Evolutionary conservation across 2,113 vertebrate species (phyloP).

Genomic region (Peromyscus polionotus): DNA sequence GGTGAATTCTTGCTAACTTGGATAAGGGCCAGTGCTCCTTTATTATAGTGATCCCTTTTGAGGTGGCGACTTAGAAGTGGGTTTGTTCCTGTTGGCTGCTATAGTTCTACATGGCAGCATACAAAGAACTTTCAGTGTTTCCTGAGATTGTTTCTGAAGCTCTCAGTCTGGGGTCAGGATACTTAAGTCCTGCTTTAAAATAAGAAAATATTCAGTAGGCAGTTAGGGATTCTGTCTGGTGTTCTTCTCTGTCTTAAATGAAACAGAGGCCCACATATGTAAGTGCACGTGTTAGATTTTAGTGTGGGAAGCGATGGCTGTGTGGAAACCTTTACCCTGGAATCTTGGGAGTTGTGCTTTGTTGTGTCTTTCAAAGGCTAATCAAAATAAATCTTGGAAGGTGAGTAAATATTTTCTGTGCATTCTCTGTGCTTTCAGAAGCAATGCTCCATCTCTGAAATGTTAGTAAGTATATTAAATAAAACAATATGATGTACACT

Average conservation of each 20-base stretch:
- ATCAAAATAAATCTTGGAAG: constrained; percentile 89
- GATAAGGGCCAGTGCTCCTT: neutral
- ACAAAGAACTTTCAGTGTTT: constrained; percentile 41
- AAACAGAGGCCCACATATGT: constrained; percentile 81
- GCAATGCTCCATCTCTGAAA: constrained; percentile 88
- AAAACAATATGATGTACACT: constrained; percentile 89
- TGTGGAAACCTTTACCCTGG: constrained; percentile 86
- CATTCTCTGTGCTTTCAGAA: constrained; percentile 86
- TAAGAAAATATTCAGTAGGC: constrained; percentile 84
- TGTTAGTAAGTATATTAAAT: constrained; percentile 91
- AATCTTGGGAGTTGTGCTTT: constrained; percentile 88
- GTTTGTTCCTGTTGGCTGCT: neutral
- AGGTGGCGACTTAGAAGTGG: neutral
- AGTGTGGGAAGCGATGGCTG: constrained; percentile 84
- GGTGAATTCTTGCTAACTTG: constrained; percentile 59
- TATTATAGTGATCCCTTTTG: constrained; percentile 40
- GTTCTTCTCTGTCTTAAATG: constrained; percentile 84
- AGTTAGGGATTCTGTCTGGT: constrained; percentile 77
- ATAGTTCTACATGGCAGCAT: neutral
- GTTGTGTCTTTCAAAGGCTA: constrained; percentile 87
- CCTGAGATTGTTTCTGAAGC: constrained; percentile 35
- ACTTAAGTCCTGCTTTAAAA: constrained; percentile 82
- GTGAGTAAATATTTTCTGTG: constrained; percentile 89
- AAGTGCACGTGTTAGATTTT: constrained; percentile 85
- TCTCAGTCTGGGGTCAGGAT: constrained; percentile 31